A percentile compares a stretch with the other conserved stretches of the same genome.
Evolutionary conservation across 2,888 invertebrate genomes (phyloP).

Genomic region (Andrena haemorrhoa): DNA sequence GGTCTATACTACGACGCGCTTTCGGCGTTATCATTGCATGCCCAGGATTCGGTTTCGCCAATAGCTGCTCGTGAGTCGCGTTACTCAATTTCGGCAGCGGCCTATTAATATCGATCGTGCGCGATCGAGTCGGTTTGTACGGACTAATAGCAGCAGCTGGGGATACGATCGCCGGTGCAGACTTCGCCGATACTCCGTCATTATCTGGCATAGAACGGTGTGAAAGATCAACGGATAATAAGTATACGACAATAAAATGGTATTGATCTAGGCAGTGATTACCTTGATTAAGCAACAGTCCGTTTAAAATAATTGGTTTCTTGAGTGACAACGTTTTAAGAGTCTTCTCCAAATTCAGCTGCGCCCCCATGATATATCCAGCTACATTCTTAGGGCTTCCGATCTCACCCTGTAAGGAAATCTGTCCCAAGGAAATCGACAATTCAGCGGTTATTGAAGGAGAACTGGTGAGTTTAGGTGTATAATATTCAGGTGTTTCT

Average conservation of each 20-base stretch:
- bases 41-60: neutral
- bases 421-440: conserved; percentile 72
- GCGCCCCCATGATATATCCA: conserved; percentile 44
- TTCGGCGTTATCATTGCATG: neutral
- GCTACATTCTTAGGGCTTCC: neutral
- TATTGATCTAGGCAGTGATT: neutral
- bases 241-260: neutral
- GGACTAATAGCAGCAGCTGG: neutral
- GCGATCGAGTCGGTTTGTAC: conserved; percentile 6
- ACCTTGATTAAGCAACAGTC: conserved; percentile 34
- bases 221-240: neutral
- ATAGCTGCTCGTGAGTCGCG: neutral
- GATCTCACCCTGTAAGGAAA: conserved; percentile 72
- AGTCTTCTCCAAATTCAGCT: conserved; percentile 44
- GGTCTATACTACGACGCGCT: conserved; percentile 17
- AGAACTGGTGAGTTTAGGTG: conserved; percentile 71
- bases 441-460: conserved; percentile 68
- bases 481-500: neutral
- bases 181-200: conserved; percentile 36
- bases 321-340: conserved; percentile 26
- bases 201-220: conserved; percentile 23
- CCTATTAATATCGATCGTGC: neutral
- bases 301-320: conserved; percentile 12
- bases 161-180: conserved; percentile 35
- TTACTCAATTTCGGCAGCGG: neutral